A percentile compares a stretch with the other conserved stretches of the same genome.
phyloP scores from a whole-genome alignment of 2,888 invertebrate genomes.

The Heliconius erato region DNA sequence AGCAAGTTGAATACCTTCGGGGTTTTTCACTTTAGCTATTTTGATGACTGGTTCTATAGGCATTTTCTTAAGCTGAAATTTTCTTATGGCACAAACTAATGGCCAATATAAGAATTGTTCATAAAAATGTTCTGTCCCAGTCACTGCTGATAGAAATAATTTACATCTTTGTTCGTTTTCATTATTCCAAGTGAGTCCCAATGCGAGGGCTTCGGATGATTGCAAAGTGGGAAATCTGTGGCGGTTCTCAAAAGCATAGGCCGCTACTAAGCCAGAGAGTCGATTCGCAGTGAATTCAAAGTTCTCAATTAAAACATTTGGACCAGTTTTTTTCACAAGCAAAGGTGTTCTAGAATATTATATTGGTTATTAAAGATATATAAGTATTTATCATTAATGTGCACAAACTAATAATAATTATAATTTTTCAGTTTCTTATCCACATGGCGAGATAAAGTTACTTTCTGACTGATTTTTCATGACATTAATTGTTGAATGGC shows the following conservation, averaged over 20 bases:
- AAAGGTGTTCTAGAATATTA: conserved; percentile 62
- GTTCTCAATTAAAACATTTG: conserved; percentile 59
- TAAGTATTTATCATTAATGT: too few relatives aligned
- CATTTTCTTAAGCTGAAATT: conserved; percentile 65
- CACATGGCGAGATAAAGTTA: too few relatives aligned
- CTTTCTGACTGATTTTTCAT: too few relatives aligned
- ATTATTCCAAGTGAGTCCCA: conserved; percentile 66
- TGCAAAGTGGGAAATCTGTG: conserved; percentile 58
- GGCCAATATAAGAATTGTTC: conserved; percentile 67
- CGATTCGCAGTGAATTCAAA: conserved; percentile 69
- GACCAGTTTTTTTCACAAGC: conserved; percentile 62
- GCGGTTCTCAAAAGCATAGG: conserved; percentile 65
- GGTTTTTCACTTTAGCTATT: conserved; percentile 66
- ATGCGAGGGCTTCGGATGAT: conserved; percentile 59
- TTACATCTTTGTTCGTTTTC: conserved; percentile 55
- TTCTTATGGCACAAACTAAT: conserved; percentile 64
- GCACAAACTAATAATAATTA: too few relatives aligned
- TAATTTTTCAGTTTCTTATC: neutral
- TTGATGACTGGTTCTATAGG: conserved; percentile 61
- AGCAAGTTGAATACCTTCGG: conserved; percentile 59
- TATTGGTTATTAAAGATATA: neutral
- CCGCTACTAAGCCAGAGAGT: conserved; percentile 64
- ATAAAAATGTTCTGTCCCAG: conserved; percentile 66
- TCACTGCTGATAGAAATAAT: conserved; percentile 65
- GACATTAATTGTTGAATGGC: too few relatives aligned